These are phyloP conservation scores for Amphiprion clarkii DNA, from an alignment of 2,797 vertebrate species.

Conservation along the genomic window DNA sequence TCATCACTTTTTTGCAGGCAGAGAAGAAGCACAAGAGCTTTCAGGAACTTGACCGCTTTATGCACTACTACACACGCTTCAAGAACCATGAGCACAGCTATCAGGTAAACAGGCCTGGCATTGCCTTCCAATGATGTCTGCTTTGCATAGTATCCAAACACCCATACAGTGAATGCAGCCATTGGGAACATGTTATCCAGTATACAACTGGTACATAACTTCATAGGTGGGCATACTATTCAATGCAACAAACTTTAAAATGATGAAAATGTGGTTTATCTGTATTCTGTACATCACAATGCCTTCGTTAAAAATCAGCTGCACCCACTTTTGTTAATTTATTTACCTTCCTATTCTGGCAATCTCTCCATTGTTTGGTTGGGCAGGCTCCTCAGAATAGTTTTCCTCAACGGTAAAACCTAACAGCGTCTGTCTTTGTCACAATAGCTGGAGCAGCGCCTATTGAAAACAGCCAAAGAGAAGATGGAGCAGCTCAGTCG, in stretches of 20 bases:
- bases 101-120: constrained; percentile 85
- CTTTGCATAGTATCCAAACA: constrained; percentile 36
- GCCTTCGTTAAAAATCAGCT: constrained; percentile 12
- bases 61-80: constrained; percentile 99
- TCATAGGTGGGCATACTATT: background rate
- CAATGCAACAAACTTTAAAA: background rate
- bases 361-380: constrained; percentile 24
- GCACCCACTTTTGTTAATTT: constrained; percentile 10
- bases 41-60: constrained; percentile 98
- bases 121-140: constrained; percentile 34
- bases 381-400: constrained; percentile 10
- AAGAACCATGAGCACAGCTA: constrained; percentile 99
- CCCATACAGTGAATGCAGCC: background rate
- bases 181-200: constrained; percentile 5
- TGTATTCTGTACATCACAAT: constrained; percentile 15
- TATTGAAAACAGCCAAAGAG: constrained; percentile 99
- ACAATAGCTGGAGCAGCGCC: constrained; percentile 94
- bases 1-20: constrained; percentile 85
- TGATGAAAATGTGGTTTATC: constrained; percentile 2
- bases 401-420: constrained; percentile 38
- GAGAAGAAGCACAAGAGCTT: constrained; percentile 98
- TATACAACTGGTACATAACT: constrained; percentile 5
- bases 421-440: constrained; percentile 62
- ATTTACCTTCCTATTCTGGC: constrained; percentile 12
- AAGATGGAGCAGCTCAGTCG: constrained; percentile 99